phyloP scores from a whole-genome alignment of 2,113 vertebrate genomes.

The Lycocorax pyrrhopterus region DNA sequence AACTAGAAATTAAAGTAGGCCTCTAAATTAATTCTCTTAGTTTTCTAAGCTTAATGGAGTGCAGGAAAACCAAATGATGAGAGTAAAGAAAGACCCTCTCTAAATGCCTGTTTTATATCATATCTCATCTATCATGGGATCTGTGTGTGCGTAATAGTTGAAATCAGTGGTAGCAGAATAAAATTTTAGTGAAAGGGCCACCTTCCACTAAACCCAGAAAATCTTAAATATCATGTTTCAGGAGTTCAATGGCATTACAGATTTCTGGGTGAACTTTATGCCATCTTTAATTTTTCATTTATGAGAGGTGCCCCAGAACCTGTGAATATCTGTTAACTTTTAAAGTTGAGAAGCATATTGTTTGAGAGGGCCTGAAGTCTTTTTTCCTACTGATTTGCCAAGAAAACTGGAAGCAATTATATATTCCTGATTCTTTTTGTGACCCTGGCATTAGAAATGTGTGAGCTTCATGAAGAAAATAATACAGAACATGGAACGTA shows the following conservation, averaged over 20 bases:
- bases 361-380: background rate
- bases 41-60: slow-evolving; percentile 39
- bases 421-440: background rate
- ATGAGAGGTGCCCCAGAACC: background rate
- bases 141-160: background rate
- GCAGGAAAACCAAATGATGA: background rate
- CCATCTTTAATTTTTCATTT: background rate
- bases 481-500: background rate
- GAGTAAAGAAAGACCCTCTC: background rate
- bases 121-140: background rate
- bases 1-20: slow-evolving; percentile 35
- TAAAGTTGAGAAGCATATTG: background rate
- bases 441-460: background rate
- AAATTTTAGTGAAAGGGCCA: background rate
- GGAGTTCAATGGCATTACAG: background rate
- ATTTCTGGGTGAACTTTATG: background rate
- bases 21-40: slow-evolving; percentile 43
- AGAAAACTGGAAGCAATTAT: slow-evolving; percentile 19
- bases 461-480: background rate
- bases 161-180: background rate
- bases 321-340: background rate
- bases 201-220: background rate
- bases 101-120: background rate
- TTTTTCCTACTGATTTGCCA: background rate
- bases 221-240: background rate